Conservation (phyloP, 2,797 vertebrate genomes). For the Myotis planiceps region DNA sequence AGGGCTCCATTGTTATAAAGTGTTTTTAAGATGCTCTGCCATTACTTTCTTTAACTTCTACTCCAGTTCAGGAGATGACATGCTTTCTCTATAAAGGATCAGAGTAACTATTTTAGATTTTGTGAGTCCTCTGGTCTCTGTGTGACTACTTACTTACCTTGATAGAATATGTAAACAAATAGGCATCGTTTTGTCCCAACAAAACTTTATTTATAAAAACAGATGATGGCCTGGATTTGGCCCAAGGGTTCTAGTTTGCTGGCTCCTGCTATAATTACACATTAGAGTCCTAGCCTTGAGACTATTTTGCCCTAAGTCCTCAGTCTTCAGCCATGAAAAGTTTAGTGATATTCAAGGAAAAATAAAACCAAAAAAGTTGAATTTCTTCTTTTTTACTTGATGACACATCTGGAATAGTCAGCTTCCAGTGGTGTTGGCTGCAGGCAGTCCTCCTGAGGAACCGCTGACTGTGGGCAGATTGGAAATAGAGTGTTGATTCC, state of each 20-base stretch:
- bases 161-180: not conserved
- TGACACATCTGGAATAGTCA: not conserved
- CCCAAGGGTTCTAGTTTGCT: not conserved
- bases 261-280: not conserved
- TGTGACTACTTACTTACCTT: not conserved
- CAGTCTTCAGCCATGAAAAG: not conserved
- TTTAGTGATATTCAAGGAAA: not conserved
- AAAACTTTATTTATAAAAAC: constrained; percentile 16
- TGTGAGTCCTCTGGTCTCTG: not conserved
- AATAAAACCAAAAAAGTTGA: not conserved
- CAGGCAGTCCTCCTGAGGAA: not conserved
- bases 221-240: not conserved
- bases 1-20: not conserved
- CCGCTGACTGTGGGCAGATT: not conserved
- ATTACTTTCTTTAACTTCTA: not conserved
- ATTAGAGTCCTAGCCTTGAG: not conserved
- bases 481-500: not conserved
- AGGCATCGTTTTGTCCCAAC: not conserved
- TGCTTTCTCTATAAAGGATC: not conserved
- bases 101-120: not conserved
- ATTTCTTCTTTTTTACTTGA: not conserved
- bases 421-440: not conserved
- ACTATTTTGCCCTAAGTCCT: not conserved
- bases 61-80: not conserved
- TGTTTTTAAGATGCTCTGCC: not conserved